Evolutionary conservation across 2,113 vertebrate species (phyloP), one percentile per base, ranked within the genome.

Genomic region (Castor canadensis): DNA sequence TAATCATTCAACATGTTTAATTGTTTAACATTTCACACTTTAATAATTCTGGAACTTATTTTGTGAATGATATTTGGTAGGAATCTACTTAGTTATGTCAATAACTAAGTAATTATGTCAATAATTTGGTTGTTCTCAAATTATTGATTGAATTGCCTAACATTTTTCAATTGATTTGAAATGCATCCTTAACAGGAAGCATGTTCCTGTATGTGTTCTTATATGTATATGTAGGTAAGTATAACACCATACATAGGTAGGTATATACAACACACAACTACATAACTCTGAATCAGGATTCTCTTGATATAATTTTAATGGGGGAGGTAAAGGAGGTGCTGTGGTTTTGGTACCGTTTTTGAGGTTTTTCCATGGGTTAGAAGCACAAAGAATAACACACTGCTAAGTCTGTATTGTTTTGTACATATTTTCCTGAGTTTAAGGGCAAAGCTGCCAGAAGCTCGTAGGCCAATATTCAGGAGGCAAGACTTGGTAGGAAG

Each of bases 91-190:
- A 75, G 83, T 62, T 69, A 52, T 45, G 43, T 64, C 62, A 45
- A 35, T 85, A 43, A n/a, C n/a, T n/a, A n/a, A n/a, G n/a, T 56
- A 75, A 77, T 62, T 69, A 52, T 45, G 43, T 64, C 62, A 45
- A 35, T 85, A 56, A 77, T 54, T 15, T 20, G 47, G 1, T 40
- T 62, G 47, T 75, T 89, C 73, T 87, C 49, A 73, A 9, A 19
- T 28, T 56, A 35, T 85, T 77, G 20, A 47, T 13, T 88, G 71
- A 81, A 38, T 40, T 87, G 56, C 49, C 47, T 66, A 71, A n/a
- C 56, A 71, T 89, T 66, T 94, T 64, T 87, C 66, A 72, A 52
- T 43, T 80, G 91, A 77, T 89, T 82, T 81, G 45, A 85, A 88
- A 79, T 72, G 80, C 9, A 62, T 40, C 7, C 19, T 81, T 85